phyloP scores from a whole-genome alignment of 2,888 invertebrate genomes.

The Drosophila borealis region DNA sequence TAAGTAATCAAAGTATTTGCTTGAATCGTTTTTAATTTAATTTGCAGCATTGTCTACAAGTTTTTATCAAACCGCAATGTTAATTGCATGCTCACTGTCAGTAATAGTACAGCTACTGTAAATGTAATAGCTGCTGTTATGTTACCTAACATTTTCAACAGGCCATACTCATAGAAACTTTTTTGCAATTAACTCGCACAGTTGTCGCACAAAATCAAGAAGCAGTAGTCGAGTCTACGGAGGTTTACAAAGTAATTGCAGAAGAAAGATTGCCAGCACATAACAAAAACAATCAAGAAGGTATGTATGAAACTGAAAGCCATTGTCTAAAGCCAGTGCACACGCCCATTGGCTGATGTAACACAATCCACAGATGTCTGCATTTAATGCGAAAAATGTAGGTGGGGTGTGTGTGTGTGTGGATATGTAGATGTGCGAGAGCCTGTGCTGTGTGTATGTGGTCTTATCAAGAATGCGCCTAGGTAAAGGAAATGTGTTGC shows the following conservation, averaged over 20 bases:
- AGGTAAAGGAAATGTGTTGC: constrained; percentile 35
- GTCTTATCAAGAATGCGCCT: constrained; percentile 41
- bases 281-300: constrained; percentile 35
- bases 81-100: background rate
- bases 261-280: constrained; percentile 62
- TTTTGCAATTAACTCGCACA: constrained; percentile 24
- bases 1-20: constrained; percentile 27
- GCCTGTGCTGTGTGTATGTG: background rate
- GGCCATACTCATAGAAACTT: background rate
- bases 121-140: constrained; percentile 4
- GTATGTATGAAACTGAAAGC: constrained; percentile 42
- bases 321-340: background rate
- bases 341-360: constrained; percentile 57
- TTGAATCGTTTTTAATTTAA: background rate
- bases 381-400: constrained; percentile 1
- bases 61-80: background rate
- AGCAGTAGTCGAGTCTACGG: constrained; percentile 27
- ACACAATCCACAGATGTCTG: constrained; percentile 24
- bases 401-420: constrained; percentile 3
- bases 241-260: constrained; percentile 73
- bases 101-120: background rate
- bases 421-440: too few relatives aligned
- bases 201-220: constrained; percentile 32
- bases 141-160: constrained; percentile 16
- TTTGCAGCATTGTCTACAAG: background rate